These are phyloP conservation scores for Torymus auratus DNA, from an alignment of 2,888 invertebrate species.

Conservation along the genomic window DNA sequence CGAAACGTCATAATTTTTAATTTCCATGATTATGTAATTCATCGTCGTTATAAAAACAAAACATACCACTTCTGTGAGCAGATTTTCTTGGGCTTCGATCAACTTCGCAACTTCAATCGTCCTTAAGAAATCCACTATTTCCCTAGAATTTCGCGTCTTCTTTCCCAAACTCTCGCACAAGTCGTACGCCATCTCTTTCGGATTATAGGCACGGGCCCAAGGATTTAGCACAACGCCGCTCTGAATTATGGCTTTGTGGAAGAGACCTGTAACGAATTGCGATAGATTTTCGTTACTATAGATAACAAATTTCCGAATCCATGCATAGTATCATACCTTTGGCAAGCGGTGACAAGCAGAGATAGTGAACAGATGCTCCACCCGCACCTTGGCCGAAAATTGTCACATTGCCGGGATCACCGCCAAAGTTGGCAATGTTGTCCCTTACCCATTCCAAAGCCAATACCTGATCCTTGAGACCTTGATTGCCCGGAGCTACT, in stretches of 20 bases:
- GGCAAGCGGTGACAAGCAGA: slow-evolving; percentile 59
- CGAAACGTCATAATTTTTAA: too few relatives aligned
- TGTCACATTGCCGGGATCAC: slow-evolving; percentile 65
- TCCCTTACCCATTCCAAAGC: slow-evolving; percentile 64
- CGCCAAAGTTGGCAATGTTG: slow-evolving; percentile 64
- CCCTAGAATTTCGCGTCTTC: slow-evolving; percentile 62
- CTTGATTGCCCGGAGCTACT: slow-evolving; percentile 64
- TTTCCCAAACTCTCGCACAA: slow-evolving; percentile 64
- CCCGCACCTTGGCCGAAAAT: slow-evolving; percentile 67
- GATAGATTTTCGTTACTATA: not conserved
- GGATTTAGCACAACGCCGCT: slow-evolving; percentile 66
- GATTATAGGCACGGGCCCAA: slow-evolving; percentile 61
- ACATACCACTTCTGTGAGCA: slow-evolving; percentile 22
- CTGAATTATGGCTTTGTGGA: slow-evolving; percentile 70
- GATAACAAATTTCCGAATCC: too few relatives aligned
- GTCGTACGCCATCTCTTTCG: slow-evolving; percentile 58
- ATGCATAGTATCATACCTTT: slow-evolving; percentile 56
- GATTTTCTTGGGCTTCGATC: slow-evolving; percentile 53
- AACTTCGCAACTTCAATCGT: slow-evolving; percentile 63
- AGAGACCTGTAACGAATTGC: slow-evolving; percentile 65
- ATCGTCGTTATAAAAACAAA: too few relatives aligned
- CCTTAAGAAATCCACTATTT: slow-evolving; percentile 66
- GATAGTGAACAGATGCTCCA: slow-evolving; percentile 61
- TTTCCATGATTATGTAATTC: too few relatives aligned
- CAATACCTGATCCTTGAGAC: slow-evolving; percentile 65